Evolutionary conservation across 1,140 invertebrate genomes (phyloP).

Genomic region (Scaptomyza hsui): DNA sequence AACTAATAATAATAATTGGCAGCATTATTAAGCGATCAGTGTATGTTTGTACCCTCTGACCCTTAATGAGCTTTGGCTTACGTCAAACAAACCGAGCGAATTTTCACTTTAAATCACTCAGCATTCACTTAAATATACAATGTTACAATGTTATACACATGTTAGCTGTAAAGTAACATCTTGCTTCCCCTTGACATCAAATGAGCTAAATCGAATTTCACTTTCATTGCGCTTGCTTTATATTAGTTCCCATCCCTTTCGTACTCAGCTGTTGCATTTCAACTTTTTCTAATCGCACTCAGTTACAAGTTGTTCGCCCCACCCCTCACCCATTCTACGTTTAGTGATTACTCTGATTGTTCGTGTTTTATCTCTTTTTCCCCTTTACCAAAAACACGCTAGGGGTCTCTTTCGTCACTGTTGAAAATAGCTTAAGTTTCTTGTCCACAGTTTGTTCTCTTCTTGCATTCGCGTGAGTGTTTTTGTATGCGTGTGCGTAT

Average conservation of each 20-base stretch:
- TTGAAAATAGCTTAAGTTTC: constrained; percentile 48
- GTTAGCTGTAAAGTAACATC: too few relatives aligned
- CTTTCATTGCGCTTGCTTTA: constrained; percentile 45
- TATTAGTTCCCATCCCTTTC: constrained; percentile 26
- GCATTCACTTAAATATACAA: not conserved
- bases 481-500: constrained; percentile 20
- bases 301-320: constrained; percentile 10
- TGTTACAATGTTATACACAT: too few relatives aligned
- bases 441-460: constrained; percentile 32
- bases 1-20: constrained; percentile 17
- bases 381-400: constrained; percentile 12
- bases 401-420: constrained; percentile 35
- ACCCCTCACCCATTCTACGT: not conserved
- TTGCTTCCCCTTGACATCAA: too few relatives aligned
- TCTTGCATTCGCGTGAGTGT: constrained; percentile 32
- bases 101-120: constrained; percentile 7
- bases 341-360: constrained; percentile 17
- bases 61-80: constrained; percentile 8
- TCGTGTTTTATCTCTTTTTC: constrained; percentile 23
- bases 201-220: constrained; percentile 27
- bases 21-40: constrained; percentile 1
- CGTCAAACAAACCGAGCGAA: not conserved
- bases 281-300: constrained; percentile 32
- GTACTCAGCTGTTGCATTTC: not conserved
- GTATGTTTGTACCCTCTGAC: constrained; percentile 1